These are phyloP conservation scores for Ceratosolen fusciceps DNA, from an alignment of 1,140 invertebrate species.

Conservation along the genomic window DNA sequence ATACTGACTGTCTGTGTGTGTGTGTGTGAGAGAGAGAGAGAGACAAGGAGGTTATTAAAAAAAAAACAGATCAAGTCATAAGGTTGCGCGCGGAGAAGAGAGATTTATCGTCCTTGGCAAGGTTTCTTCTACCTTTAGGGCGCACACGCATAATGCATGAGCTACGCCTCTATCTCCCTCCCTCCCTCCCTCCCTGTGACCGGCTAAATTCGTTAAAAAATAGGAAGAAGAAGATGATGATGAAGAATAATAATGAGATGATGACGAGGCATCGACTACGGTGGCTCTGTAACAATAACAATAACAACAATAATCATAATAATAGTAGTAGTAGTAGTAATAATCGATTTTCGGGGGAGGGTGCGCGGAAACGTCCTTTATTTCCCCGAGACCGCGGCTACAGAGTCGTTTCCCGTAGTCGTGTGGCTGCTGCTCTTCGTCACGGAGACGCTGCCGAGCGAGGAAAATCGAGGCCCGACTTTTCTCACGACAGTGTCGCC, in stretches of 20 bases:
- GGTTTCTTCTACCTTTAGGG: constrained; percentile 20
- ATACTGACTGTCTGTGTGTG: no score
- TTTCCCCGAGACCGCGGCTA: no score
- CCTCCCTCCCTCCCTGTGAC: background rate
- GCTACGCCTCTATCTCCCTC: background rate
- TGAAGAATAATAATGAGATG: background rate
- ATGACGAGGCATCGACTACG: no score
- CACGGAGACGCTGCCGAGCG: background rate
- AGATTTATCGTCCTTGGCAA: constrained; percentile 37
- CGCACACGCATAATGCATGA: background rate
- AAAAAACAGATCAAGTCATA: no score
- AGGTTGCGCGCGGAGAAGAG: constrained; percentile 13
- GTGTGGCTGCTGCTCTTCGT: no score
- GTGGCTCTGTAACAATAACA: no score
- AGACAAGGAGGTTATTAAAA: no score
- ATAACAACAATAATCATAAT: no score
- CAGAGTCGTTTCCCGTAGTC: no score
- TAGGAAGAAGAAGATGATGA: background rate
- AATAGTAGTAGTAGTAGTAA: background rate
- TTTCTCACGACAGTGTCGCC: constrained; percentile 46
- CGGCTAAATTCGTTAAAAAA: constrained; percentile 2
- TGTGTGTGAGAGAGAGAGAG: no score
- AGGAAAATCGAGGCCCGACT: constrained; percentile 15
- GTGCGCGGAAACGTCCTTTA: background rate
- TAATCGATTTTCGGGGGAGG: no score